Conservation (phyloP, 2,888 invertebrate species). For the Rotaria magnacalcarata region DNA sequence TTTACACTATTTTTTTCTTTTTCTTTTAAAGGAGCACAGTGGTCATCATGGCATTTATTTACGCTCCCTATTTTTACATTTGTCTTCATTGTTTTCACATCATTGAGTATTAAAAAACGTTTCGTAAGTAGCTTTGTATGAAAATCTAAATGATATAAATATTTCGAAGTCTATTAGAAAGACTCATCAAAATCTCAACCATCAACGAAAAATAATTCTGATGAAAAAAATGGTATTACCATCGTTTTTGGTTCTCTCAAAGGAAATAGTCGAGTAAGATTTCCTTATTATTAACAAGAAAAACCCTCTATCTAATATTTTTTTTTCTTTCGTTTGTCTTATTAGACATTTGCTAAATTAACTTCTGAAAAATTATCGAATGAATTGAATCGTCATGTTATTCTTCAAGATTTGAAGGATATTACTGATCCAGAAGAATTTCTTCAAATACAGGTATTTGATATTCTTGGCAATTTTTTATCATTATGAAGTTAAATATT, state of each 20-base stretch:
- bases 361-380: background rate
- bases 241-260: background rate
- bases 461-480: background rate
- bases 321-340: background rate
- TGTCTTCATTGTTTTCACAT: background rate
- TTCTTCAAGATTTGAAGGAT: conserved; percentile 9
- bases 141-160: background rate
- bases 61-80: background rate
- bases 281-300: background rate
- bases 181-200: background rate
- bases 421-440: conserved; percentile 28
- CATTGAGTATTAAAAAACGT: background rate
- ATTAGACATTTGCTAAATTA: background rate
- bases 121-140: background rate
- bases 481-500: background rate
- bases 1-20: background rate
- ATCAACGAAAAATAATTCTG: background rate
- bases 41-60: background rate
- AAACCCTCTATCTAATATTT: too few relatives aligned
- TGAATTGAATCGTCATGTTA: background rate
- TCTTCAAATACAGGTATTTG: conserved; percentile 11
- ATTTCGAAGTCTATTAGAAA: background rate
- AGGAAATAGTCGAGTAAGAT: conserved; percentile 18
- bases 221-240: background rate
- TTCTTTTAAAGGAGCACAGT: background rate